phyloP scores from a whole-genome alignment of 1,140 invertebrate species.

The Mercenaria mercenaria region DNA sequence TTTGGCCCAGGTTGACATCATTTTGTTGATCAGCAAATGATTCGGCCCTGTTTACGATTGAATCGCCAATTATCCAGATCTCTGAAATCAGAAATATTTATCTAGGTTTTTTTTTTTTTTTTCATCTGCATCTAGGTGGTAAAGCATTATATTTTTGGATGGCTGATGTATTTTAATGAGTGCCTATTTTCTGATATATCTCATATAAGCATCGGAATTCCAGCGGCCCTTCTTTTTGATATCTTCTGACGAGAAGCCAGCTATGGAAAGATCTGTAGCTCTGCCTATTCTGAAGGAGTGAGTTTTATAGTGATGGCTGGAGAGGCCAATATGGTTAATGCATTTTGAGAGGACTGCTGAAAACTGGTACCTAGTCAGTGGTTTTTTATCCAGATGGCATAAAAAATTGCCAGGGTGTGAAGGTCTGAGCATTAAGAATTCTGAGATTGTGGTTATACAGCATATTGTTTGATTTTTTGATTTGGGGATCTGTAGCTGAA shows the following conservation, averaged over 20 bases:
- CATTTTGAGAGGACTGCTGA: background rate
- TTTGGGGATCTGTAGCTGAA: background rate
- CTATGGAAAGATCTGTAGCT: background rate
- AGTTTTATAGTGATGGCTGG: background rate
- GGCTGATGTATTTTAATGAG: background rate
- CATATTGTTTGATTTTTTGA: background rate
- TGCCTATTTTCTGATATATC: background rate
- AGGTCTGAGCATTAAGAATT: background rate
- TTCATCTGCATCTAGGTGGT: background rate
- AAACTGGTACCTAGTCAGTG: background rate
- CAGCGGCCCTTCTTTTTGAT: background rate
- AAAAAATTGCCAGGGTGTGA: background rate
- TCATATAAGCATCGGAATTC: background rate
- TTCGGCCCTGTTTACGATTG: background rate
- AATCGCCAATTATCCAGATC: constrained; percentile 14
- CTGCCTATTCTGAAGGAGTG: background rate
- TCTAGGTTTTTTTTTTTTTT: background rate
- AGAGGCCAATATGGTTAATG: background rate
- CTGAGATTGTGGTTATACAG: background rate
- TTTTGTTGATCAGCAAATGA: background rate
- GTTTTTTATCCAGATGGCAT: background rate
- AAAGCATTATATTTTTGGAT: background rate
- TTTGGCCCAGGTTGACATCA: background rate
- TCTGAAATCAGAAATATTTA: background rate
- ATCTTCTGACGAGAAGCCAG: background rate